Base-by-base conservation (phyloP, 2,797 vertebrate genomes). In the Aplochiton taeniatus region DNA sequence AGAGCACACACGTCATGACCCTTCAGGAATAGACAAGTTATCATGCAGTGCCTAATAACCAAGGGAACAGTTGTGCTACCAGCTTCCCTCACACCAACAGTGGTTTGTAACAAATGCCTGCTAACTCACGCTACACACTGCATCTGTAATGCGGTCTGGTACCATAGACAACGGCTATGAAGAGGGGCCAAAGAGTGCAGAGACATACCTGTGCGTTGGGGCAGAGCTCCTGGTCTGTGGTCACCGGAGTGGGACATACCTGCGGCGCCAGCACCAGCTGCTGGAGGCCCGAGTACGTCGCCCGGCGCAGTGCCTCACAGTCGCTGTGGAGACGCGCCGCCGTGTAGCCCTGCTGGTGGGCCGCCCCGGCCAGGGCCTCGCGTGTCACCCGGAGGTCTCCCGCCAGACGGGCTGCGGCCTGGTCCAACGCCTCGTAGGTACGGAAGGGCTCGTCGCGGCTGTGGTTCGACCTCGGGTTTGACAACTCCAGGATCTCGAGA, bases 401-500 rank as follows among this genome's bases (percentile, higher is more conserved):
- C 45, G 89, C 88, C 14, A 96, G 87, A 69, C 86, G 89, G 63
- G 45, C 68, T 58, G 92, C 92, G 55, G 91, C 89, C 51, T 91
- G 84, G 66, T 96, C 89, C 82, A 99, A 69, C 4, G 66, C 87
- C 79, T 90, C 77, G 0, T 94, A 94, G 0, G 95, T 98, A 80
- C 89, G 92, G 73, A 97, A 95, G 69, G 95, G 92, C 13, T 96
- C 93, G 0, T 90, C 90, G 18, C 85, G 90, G 45, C 83, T 46
- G 0, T 18, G 58, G 42, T 68, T 72, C 20, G 80, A 82, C 43
- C 70, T 51, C 2, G 46, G 63, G 56, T 78, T 63, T 53, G 73
- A 78, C 65, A 82, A 83, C 81, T 96, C 92, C 51, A 99, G 88
- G 70, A 96, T 91, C 74, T 94, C 87, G 72, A 93, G 92, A 9